These are phyloP conservation scores for Pluvianellus socialis DNA, from an alignment of 2,113 vertebrate genomes.

Conservation along the genomic window DNA sequence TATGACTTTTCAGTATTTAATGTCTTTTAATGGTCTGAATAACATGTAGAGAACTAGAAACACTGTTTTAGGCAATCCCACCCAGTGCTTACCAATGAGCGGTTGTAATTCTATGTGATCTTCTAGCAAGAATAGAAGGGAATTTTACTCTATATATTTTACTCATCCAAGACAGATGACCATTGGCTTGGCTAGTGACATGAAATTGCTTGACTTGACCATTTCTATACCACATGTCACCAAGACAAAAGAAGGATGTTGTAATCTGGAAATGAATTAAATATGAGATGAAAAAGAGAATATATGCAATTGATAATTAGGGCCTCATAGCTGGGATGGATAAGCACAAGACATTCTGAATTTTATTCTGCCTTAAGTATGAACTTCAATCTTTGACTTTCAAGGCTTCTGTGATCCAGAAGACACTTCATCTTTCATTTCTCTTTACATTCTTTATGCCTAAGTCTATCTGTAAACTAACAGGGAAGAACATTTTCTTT, in stretches of 20 bases:
- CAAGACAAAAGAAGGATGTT: background rate
- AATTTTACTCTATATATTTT: background rate
- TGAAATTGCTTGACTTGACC: background rate
- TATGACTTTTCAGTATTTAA: background rate
- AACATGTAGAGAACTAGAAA: background rate
- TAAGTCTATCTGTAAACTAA: background rate
- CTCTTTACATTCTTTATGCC: background rate
- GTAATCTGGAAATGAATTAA: background rate
- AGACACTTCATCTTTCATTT: background rate
- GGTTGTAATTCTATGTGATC: background rate
- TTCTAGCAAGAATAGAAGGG: background rate
- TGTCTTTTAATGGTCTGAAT: background rate
- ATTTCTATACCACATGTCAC: background rate
- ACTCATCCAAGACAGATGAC: background rate
- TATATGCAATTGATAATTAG: background rate
- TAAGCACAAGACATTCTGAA: background rate
- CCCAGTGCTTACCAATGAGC: background rate
- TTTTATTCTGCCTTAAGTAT: background rate
- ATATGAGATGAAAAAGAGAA: background rate
- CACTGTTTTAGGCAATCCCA: background rate
- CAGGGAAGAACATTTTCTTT: background rate
- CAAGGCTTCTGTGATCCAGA: background rate
- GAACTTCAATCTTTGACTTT: background rate
- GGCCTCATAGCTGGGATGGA: background rate
- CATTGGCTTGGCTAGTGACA: background rate